Evolutionary conservation across 2,888 invertebrate species (phyloP).

Genomic region (Ennomos fuscantarius): DNA sequence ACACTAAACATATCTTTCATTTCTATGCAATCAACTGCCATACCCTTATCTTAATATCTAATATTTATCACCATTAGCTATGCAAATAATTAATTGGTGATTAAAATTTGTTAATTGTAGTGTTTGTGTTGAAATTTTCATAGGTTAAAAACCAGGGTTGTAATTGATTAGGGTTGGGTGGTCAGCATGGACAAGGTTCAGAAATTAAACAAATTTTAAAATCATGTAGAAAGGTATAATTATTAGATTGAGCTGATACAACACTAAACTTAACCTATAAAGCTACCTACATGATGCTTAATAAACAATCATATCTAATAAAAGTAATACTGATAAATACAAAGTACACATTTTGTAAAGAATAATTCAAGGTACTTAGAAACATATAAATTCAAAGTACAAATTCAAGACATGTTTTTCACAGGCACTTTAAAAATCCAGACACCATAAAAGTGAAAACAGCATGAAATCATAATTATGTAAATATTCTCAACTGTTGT

Average conservation of each 20-base stretch:
- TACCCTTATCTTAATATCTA: too few relatives aligned
- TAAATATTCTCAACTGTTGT: slow-evolving; percentile 27
- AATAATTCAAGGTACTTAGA: too few relatives aligned
- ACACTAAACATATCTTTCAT: background rate
- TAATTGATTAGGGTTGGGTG: too few relatives aligned
- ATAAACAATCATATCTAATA: background rate
- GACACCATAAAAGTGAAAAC: slow-evolving; percentile 20
- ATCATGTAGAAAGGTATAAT: background rate
- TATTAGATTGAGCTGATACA: slow-evolving; percentile 13
- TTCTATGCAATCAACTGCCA: background rate
- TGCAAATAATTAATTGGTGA: too few relatives aligned
- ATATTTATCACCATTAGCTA: too few relatives aligned
- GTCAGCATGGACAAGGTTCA: background rate
- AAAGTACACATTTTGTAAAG: background rate
- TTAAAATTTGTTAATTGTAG: too few relatives aligned
- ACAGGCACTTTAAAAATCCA: slow-evolving; percentile 13
- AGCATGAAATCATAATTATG: slow-evolving; percentile 11
- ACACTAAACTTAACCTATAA: slow-evolving; percentile 1
- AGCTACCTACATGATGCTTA: background rate
- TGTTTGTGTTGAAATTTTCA: too few relatives aligned
- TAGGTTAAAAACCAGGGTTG: too few relatives aligned
- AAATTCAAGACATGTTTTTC: background rate
- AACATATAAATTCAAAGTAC: too few relatives aligned
- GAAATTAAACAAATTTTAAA: slow-evolving; percentile 4
- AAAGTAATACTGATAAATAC: too few relatives aligned